These are phyloP conservation scores for Falco concolor DNA, from an alignment of 2,797 vertebrate genomes.

Conservation along the genomic window DNA sequence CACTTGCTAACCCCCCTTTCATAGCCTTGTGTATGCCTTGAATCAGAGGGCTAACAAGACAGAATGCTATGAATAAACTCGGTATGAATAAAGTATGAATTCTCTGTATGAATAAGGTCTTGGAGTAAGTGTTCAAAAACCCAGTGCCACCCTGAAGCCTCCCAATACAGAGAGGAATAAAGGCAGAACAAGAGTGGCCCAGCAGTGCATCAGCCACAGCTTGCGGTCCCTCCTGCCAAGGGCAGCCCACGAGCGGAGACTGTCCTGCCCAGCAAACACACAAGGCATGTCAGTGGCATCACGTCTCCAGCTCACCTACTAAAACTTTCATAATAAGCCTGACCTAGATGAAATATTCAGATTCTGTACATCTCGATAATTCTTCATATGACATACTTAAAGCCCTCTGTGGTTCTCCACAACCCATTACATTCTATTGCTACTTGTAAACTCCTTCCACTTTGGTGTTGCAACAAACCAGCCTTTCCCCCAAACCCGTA, in stretches of 20 bases:
- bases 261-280: neutral
- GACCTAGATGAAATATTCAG: neutral
- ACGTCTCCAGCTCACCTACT: neutral
- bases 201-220: neutral
- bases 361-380: neutral
- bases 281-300: rapidly evolving
- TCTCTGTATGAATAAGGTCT: slow-evolving; percentile 47
- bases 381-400: neutral
- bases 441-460: neutral
- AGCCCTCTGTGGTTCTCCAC: neutral
- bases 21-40: slow-evolving; percentile 50
- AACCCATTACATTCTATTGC: neutral
- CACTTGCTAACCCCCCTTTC: slow-evolving; percentile 64
- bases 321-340: neutral
- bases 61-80: slow-evolving; percentile 56
- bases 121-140: slow-evolving; percentile 23
- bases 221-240: neutral
- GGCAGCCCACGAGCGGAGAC: neutral
- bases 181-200: slow-evolving; percentile 3
- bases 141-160: slow-evolving; percentile 16
- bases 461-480: neutral
- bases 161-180: neutral
- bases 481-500: neutral
- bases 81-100: slow-evolving; percentile 64
- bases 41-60: slow-evolving; percentile 59